These are phyloP conservation scores for Papilio gigon DNA, from an alignment of 2,888 invertebrate species.

Conservation along the genomic window DNA sequence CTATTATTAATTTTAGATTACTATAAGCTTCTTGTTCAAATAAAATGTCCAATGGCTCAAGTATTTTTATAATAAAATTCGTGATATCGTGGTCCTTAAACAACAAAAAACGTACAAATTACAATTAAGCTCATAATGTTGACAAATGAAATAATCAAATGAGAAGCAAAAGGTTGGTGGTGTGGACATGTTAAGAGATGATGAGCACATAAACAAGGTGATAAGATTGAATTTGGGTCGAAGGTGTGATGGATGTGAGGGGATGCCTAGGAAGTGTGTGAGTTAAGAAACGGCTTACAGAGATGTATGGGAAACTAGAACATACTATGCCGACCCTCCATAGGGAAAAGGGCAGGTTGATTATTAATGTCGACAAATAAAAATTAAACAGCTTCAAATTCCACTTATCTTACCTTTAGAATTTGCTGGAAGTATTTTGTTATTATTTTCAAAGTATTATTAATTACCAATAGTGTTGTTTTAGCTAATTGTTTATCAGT, in stretches of 20 bases:
- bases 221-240: no score
- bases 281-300: no score
- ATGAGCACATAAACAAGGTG: no score
- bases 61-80: conserved; percentile 47
- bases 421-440: conserved; percentile 44
- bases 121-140: no score
- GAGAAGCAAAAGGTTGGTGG: no score
- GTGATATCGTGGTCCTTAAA: conserved; percentile 52
- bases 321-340: no score
- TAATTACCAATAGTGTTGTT: conserved; percentile 50
- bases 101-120: no score
- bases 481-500: conserved; percentile 48
- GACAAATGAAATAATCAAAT: no score
- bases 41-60: conserved; percentile 50
- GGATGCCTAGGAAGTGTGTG: no score
- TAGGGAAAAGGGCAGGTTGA: not conserved
- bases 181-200: no score
- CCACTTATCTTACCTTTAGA: conserved; percentile 47
- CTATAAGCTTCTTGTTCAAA: conserved; percentile 51
- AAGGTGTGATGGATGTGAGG: no score
- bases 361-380: conserved; percentile 3
- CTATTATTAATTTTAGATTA: conserved; percentile 47
- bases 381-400: not conserved
- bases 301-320: no score
- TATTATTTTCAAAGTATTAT: conserved; percentile 53